Evolutionary conservation across 2,113 vertebrate genomes (phyloP).

Genomic region (Microcebus tavaratra): DNA sequence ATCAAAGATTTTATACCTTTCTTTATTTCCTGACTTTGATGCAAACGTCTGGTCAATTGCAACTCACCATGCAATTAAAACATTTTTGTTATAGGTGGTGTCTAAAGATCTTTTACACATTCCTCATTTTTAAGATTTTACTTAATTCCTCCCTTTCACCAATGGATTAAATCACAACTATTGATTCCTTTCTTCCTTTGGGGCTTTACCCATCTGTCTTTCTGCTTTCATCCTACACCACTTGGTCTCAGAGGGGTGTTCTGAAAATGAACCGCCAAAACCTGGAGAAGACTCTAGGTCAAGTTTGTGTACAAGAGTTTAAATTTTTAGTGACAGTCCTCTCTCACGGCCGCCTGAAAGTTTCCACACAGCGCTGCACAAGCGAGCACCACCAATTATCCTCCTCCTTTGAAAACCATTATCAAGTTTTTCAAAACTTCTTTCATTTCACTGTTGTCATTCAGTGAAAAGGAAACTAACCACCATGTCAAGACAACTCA

Average conservation of each 20-base stretch:
- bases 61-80: conserved; percentile 72
- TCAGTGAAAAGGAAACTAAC: conserved; percentile 99
- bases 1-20: conserved; percentile 58
- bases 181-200: conserved; percentile 88
- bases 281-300: conserved; percentile 93
- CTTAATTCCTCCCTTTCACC: conserved; percentile 89
- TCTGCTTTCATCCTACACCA: conserved; percentile 87
- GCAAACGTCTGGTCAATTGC: background rate
- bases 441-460: conserved; percentile 99
- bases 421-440: conserved; percentile 99
- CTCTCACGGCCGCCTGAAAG: conserved; percentile 90
- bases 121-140: conserved; percentile 87
- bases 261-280: conserved; percentile 91
- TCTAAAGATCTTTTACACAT: conserved; percentile 86
- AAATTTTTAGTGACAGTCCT: conserved; percentile 95
- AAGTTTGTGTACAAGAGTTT: conserved; percentile 99
- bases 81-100: conserved; percentile 77
- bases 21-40: conserved; percentile 57
- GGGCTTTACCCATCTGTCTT: conserved; percentile 90
- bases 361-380: conserved; percentile 97
- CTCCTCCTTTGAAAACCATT: conserved; percentile 97
- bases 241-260: conserved; percentile 89
- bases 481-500: conserved; percentile 99
- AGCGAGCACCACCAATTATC: conserved; percentile 98
- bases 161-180: conserved; percentile 90